Evolutionary conservation across 2,888 invertebrate genomes (phyloP).

Genomic region (Clanis bilineata): DNA sequence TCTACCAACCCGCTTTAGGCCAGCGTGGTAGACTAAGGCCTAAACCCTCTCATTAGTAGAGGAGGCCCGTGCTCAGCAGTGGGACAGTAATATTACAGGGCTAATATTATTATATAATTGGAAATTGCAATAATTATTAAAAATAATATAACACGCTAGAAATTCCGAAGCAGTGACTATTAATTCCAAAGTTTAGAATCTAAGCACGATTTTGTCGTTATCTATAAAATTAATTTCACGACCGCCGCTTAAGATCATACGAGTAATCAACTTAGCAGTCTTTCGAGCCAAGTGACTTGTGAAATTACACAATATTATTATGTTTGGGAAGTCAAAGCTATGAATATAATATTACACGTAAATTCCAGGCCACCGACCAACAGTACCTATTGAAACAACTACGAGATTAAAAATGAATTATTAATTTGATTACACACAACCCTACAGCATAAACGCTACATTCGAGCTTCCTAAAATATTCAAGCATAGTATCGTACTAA

Average conservation of each 20-base stretch:
- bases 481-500: not conserved
- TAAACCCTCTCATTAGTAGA: too few relatives aligned
- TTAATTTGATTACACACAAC: not conserved
- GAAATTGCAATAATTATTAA: too few relatives aligned
- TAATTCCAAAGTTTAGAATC: too few relatives aligned
- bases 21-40: too few relatives aligned
- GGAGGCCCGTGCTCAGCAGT: too few relatives aligned
- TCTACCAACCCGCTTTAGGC: too few relatives aligned
- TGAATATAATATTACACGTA: not conserved
- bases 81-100: too few relatives aligned
- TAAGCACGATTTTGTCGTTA: too few relatives aligned
- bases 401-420: not conserved
- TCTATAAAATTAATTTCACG: too few relatives aligned
- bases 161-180: too few relatives aligned
- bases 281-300: not conserved
- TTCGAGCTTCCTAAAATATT: not conserved
- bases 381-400: not conserved
- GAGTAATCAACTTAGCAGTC: not conserved
- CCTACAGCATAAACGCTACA: not conserved
- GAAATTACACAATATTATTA: not conserved
- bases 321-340: not conserved
- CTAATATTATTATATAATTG: too few relatives aligned
- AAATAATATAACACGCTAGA: too few relatives aligned
- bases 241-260: not conserved
- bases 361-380: not conserved